Evolutionary conservation across 1,140 invertebrate species (phyloP), one percentile per base, ranked within the genome.

Genomic region (Drosophila pachea): DNA sequence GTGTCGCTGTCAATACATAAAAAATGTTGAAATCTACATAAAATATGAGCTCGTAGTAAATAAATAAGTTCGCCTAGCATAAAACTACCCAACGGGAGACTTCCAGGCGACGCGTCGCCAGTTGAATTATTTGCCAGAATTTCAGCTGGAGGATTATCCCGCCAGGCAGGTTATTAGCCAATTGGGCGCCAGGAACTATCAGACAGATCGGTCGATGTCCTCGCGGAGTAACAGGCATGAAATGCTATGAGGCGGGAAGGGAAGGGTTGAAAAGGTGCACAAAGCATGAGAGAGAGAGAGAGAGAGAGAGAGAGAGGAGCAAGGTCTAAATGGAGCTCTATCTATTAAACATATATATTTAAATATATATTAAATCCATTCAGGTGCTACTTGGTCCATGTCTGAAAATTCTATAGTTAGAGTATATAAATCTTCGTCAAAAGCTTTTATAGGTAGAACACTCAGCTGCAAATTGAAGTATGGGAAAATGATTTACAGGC

Each of bases 161-260:
- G 52, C 60, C 63, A 45, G 45, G 76, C 63, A 45, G 45, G 76
- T 74, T 79, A 74, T 84, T 84, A 84, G 79, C 38, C 79, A 86
- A 84, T 84, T 86, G 79, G 76, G 65, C 78, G 78, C 75, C 78
- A 61, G 33, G 66, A 72, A 62, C 76, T 74, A 68, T 71, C 29
- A 56, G 38, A 36, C 4, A 12, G 0, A 9, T 4, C 36, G 33
- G 14, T 38, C 16, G n/a, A 12, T 52, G 47, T 6, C 2, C 45
- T 45, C 45, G 12, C 12, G 31, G 4, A 68, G 48, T 64, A 64
- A 55, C n/a, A 42, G 31, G 42, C 7, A 38, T n/a, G n/a, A n/a
- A n/a, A n/a, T n/a, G n/a, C n/a, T n/a, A n/a, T n/a, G 45, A 36
- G 22, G 22, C 1, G 22, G 22, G 22, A 2, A 3, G 22, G 22